Evolutionary conservation across 37 sponge, comb jelly and placozoan species (phyloP).

Genomic region (Chondrosia reniformis): DNA sequence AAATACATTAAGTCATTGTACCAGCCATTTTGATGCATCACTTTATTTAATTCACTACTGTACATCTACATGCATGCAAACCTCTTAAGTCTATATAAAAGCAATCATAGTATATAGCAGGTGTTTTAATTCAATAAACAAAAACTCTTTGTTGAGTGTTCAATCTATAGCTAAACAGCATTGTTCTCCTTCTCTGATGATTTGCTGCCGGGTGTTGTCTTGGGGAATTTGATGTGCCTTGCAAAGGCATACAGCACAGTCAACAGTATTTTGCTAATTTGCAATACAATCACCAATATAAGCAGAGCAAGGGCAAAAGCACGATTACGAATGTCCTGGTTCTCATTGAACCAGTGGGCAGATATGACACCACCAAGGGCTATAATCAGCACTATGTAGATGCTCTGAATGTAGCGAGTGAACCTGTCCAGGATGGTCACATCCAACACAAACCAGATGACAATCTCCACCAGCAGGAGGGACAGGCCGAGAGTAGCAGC

Average conservation of each 20-base stretch:
- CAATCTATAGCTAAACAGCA: too few species aligned
- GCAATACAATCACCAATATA: not conserved
- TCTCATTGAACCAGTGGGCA: not conserved
- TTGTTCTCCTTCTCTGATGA: not conserved
- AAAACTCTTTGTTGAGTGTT: too few species aligned
- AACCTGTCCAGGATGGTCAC: constrained; percentile 16
- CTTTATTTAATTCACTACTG: too few species aligned
- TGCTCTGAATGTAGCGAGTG: constrained; percentile 32
- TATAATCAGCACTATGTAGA: constrained; percentile 26
- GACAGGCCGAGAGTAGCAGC: constrained; percentile 23
- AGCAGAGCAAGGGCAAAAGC: constrained; percentile 10
- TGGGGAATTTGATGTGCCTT: constrained; percentile 6
- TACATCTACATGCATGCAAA: too few species aligned
- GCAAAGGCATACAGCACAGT: constrained; percentile 8
- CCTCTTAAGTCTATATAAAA: too few species aligned
- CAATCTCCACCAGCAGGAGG: constrained; percentile 24
- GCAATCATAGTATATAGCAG: too few species aligned
- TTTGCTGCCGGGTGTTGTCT: too few species aligned
- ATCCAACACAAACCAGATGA: constrained; percentile 29
- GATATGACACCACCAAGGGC: constrained; percentile 3
- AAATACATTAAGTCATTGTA: too few species aligned
- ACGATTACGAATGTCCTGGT: not conserved
- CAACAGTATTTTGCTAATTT: not conserved
- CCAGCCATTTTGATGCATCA: too few species aligned
- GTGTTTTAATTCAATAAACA: too few species aligned